A percentile compares a stretch with the other conserved stretches of the same genome.
Evolutionary conservation across 2,113 vertebrate species (phyloP).

Genomic region (Podarcis raffonei): DNA sequence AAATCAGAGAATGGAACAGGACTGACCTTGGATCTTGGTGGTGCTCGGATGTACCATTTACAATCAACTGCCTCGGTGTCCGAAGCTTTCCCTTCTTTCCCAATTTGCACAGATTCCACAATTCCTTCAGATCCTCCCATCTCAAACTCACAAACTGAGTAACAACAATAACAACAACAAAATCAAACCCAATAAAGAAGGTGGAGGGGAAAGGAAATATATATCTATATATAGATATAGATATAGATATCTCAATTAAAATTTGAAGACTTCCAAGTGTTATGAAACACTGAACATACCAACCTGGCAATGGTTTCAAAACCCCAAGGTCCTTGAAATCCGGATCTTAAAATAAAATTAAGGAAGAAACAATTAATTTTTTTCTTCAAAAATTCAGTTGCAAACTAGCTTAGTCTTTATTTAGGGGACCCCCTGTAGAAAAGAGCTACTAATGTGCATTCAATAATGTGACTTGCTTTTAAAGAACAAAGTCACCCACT

Average conservation of each 20-base stretch:
- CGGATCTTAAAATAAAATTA: constrained; percentile 87
- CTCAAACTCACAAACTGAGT: constrained; percentile 96
- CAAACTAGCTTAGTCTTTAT: background rate
- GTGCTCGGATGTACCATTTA: constrained; percentile 98
- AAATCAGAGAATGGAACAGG: constrained; percentile 47
- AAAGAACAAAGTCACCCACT: constrained; percentile 4
- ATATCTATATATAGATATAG: too few species aligned
- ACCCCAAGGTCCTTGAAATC: constrained; percentile 97
- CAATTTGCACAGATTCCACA: constrained; percentile 95
- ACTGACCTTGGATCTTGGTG: constrained; percentile 96
- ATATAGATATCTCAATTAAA: constrained; percentile 38
- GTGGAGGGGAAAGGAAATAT: constrained; percentile 11
- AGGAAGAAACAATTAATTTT: constrained; percentile 72
- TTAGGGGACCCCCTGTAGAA: background rate
- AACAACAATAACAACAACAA: constrained; percentile 67
- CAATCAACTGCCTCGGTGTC: constrained; percentile 94
- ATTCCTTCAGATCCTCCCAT: constrained; percentile 97
- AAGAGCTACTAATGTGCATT: background rate
- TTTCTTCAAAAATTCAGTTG: background rate
- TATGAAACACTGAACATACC: constrained; percentile 78
- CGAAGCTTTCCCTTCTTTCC: constrained; percentile 93
- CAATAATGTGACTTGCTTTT: constrained; percentile 16
- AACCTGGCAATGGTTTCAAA: constrained; percentile 97
- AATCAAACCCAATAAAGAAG: constrained; percentile 73
- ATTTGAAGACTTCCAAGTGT: constrained; percentile 47